Evolutionary conservation across 2,888 invertebrate genomes (phyloP).

Genomic region (Parnassius smintheus): DNA sequence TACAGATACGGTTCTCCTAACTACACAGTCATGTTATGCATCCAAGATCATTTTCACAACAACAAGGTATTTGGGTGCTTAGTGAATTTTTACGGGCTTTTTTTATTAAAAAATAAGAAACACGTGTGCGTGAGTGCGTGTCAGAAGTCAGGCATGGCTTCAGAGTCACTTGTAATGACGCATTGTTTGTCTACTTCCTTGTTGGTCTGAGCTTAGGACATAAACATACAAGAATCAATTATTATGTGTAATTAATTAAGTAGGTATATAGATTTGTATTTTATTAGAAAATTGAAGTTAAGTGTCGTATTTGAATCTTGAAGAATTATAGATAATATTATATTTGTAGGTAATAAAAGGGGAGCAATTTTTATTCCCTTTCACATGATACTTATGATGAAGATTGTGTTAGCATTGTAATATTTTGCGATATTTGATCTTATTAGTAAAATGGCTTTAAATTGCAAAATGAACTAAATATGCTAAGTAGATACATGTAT

Average conservation of each 20-base stretch:
- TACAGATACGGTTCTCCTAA: too few relatives aligned
- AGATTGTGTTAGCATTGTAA: conserved; percentile 19
- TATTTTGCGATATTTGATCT: not conserved
- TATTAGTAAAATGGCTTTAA: not conserved
- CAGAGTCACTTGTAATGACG: too few relatives aligned
- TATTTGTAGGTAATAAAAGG: conserved; percentile 1
- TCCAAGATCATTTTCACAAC: too few relatives aligned
- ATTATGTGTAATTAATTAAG: conserved; percentile 1
- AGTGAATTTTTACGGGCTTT: too few relatives aligned
- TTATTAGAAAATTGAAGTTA: conserved; percentile 12
- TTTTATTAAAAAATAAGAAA: too few relatives aligned
- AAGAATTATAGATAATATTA: conserved; percentile 8
- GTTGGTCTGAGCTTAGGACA: not conserved
- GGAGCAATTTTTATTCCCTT: conserved; percentile 24
- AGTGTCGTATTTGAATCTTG: not conserved
- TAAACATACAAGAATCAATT: not conserved
- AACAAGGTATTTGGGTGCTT: too few relatives aligned
- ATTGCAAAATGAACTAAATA: not conserved
- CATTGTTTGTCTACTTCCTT: too few relatives aligned
- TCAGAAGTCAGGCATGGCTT: too few relatives aligned
- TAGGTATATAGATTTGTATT: conserved; percentile 15
- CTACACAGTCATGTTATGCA: too few relatives aligned
- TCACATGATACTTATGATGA: conserved; percentile 21
- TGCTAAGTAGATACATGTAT: not conserved
- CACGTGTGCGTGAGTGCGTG: too few relatives aligned